Evolutionary conservation across 2,888 invertebrate species (phyloP).

Genomic region (Thecocarcelia acutangulata): DNA sequence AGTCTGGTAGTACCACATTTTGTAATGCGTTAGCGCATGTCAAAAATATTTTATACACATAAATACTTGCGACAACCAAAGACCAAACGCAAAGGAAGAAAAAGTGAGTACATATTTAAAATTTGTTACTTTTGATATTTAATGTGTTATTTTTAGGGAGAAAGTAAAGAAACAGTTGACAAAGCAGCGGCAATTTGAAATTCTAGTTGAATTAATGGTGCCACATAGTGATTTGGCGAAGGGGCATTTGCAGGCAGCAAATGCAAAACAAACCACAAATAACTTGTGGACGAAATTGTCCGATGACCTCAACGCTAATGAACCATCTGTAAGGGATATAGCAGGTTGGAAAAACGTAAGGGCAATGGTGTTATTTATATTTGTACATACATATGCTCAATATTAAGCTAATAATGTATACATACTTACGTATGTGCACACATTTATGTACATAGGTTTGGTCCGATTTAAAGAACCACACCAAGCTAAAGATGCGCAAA

Average conservation of each 20-base stretch:
- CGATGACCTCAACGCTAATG: constrained; percentile 38
- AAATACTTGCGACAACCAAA: constrained; percentile 36
- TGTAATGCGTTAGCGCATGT: constrained; percentile 11
- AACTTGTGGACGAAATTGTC: constrained; percentile 35
- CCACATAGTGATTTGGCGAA: constrained; percentile 39
- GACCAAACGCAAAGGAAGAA: constrained; percentile 32
- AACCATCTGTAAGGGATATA: constrained; percentile 29
- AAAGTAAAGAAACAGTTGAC: constrained; percentile 9
- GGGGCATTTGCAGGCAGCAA: constrained; percentile 20
- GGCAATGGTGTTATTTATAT: constrained; percentile 3
- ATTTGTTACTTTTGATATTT: constrained; percentile 23
- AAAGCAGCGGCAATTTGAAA: constrained; percentile 38
- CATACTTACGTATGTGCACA: neutral
- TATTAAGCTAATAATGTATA: neutral
- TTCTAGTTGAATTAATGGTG: constrained; percentile 36
- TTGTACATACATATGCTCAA: constrained; percentile 16
- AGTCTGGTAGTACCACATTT: constrained; percentile 8
- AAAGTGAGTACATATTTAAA: too few species aligned
- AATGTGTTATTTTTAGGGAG: constrained; percentile 42
- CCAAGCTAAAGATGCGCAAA: constrained; percentile 17
- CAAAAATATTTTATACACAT: constrained; percentile 12
- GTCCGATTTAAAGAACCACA: constrained; percentile 21
- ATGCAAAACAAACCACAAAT: constrained; percentile 27
- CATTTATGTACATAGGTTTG: constrained; percentile 1
- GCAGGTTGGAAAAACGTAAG: constrained; percentile 23